Evolutionary conservation across 2,888 invertebrate species (phyloP), one percentile per base, ranked within the genome.

Genomic region (Habrosyne pyritoides): DNA sequence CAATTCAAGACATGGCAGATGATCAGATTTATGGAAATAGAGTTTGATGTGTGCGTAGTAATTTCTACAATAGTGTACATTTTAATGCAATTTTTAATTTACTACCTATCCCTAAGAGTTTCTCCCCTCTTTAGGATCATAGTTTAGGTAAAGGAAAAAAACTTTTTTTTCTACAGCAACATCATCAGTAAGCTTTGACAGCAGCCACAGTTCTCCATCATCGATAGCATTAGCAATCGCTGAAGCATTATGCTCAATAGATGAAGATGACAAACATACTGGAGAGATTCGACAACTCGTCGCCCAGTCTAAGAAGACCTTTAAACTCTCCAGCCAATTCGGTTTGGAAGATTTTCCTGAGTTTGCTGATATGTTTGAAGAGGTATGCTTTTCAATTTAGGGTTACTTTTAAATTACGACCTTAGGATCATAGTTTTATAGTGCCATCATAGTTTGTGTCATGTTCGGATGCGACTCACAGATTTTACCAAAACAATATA

Each of bases 241-340:
- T 0, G 97, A 97, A 83, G 95, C 96, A 0, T 90, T 97, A 12
- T 97, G 97, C 75, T 95, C 95, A 21, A 94, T 97, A 52, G 96
- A 97, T 77, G 96, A 96, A 71, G 96, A 96, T 59, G 94, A 96
- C 75, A 96, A 96, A 69, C 96, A 96, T 71, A 96, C 96, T 0
- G 94, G 95, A 60, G 95, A 96, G 74, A 95, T 97, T 51, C 93
- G 94, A 10, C 86, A 93, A 42, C 93, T 97, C 42, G 81, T 96
- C 12, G 86, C 90, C 10, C 93, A 93, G 66, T 92, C 94, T 1
- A 92, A 91, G 60, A 91, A 86, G 26, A 87, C 84, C 10, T 80
- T 86, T 21, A 77, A 84, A 0, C 54, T 88, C 24, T 79, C 83
- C 0, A 82, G 76, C 50, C 80, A 79, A 47, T 91, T 88, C 42